Evolutionary conservation across 1,140 invertebrate genomes (phyloP).

Genomic region (Augochlora pura): DNA sequence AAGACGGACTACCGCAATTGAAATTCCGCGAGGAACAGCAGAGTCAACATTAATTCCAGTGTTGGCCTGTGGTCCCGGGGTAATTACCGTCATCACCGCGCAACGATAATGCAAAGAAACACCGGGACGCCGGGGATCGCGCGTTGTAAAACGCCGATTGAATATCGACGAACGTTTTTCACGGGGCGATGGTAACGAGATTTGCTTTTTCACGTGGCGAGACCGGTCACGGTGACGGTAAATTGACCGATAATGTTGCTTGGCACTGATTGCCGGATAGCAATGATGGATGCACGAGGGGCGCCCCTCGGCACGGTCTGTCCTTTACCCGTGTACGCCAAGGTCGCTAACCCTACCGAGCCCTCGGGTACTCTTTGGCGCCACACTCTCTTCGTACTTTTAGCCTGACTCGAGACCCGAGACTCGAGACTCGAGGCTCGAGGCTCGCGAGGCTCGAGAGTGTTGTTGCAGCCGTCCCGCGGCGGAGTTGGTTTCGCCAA

Average conservation of each 20-base stretch:
- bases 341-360: conserved; percentile 61
- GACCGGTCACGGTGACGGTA: conserved; percentile 56
- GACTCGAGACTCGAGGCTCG: neutral
- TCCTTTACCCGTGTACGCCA: conserved; percentile 54
- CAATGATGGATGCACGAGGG: conserved; percentile 60
- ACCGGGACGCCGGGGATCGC: too few relatives aligned
- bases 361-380: conserved; percentile 62
- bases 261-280: conserved; percentile 63
- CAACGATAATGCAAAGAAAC: too few relatives aligned
- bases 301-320: conserved; percentile 26
- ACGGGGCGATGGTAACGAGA: conserved; percentile 15
- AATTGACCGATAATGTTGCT: conserved; percentile 65
- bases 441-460: neutral
- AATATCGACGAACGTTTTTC: conserved; percentile 15
- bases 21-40: too few relatives aligned
- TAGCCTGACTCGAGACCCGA: conserved; percentile 6
- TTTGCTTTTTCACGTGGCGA: conserved; percentile 42
- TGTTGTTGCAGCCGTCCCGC: conserved; percentile 10
- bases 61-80: neutral
- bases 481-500: neutral
- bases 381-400: conserved; percentile 56
- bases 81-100: conserved; percentile 7
- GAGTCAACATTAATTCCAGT: too few relatives aligned
- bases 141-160: too few relatives aligned
- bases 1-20: too few relatives aligned